Percentiles rank a stretch among this genome's conserved stretches.
These are phyloP conservation scores for Lissocephala sabroskyi DNA, from an alignment of 2,888 invertebrate species.

Conservation along the genomic window DNA sequence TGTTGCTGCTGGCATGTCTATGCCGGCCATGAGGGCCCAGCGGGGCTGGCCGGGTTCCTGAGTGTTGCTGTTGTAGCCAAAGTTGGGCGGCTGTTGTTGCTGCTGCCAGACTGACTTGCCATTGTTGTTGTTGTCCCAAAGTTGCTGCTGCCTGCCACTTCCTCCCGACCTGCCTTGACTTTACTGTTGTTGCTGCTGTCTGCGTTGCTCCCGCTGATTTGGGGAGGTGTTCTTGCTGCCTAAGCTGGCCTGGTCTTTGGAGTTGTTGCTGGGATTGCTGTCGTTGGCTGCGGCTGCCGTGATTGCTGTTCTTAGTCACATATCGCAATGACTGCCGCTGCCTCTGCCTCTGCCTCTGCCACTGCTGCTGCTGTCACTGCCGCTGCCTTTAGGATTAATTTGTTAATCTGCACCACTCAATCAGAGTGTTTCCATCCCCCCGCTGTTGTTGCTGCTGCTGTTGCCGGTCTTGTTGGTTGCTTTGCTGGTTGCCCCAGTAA, in stretches of 20 bases:
- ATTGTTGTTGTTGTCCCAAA: too few relatives aligned
- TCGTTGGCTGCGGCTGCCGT: conserved; percentile 4
- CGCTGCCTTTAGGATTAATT: conserved; percentile 38
- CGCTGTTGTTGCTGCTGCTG: too few relatives aligned
- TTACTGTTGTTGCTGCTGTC: conserved; percentile 1
- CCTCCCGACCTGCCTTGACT: not conserved
- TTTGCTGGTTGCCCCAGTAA: too few relatives aligned
- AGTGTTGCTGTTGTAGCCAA: not conserved
- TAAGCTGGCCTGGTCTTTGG: too few relatives aligned
- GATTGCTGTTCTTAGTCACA: conserved; percentile 10
- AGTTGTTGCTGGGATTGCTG: not conserved
- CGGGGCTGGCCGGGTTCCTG: too few relatives aligned
- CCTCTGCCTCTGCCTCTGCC: conserved; percentile 22
- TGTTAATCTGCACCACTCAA: conserved; percentile 61
- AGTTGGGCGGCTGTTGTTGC: not conserved
- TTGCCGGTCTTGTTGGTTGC: too few relatives aligned
- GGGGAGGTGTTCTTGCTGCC: too few relatives aligned
- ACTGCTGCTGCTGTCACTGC: conserved; percentile 24
- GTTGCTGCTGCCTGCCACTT: not conserved
- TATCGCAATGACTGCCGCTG: conserved; percentile 13
- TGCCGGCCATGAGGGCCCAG: not conserved
- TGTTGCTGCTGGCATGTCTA: not conserved
- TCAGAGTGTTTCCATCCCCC: conserved; percentile 28
- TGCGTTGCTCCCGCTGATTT: not conserved
- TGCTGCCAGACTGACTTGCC: too few relatives aligned